phyloP scores from a whole-genome alignment of 2,888 invertebrate species.

The Diploptera punctata region DNA sequence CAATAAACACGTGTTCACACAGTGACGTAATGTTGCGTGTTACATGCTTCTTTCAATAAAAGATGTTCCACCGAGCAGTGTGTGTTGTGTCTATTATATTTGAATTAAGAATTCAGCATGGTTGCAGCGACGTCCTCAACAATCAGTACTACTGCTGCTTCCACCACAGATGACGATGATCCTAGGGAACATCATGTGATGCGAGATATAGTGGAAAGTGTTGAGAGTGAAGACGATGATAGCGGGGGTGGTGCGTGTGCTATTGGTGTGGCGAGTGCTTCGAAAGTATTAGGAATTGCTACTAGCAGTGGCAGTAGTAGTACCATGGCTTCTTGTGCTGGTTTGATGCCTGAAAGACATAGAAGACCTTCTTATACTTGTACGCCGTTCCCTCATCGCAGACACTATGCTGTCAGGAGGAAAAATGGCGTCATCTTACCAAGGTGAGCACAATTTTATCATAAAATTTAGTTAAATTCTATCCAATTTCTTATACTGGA shows the following conservation, averaged over 20 bases:
- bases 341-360: conserved; percentile 7
- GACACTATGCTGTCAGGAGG: conserved; percentile 48
- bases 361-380: conserved; percentile 45
- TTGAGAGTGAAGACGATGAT: background rate
- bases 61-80: too few species aligned
- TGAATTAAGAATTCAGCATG: background rate
- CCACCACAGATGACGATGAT: background rate
- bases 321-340: background rate
- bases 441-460: too few species aligned
- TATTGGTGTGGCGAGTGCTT: background rate
- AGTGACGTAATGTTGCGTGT: too few species aligned
- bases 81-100: too few species aligned
- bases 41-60: too few species aligned
- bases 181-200: background rate
- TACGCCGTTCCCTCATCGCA: conserved; percentile 46
- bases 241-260: background rate
- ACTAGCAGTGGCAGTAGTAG: background rate
- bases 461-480: too few species aligned
- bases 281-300: background rate
- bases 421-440: conserved; percentile 40
- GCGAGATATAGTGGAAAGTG: background rate
- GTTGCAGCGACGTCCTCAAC: background rate
- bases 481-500: too few species aligned
- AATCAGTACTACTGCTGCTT: background rate
- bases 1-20: too few species aligned